Evolutionary conservation across 2,113 vertebrate species (phyloP).

Genomic region (Apodemus sylvaticus): DNA sequence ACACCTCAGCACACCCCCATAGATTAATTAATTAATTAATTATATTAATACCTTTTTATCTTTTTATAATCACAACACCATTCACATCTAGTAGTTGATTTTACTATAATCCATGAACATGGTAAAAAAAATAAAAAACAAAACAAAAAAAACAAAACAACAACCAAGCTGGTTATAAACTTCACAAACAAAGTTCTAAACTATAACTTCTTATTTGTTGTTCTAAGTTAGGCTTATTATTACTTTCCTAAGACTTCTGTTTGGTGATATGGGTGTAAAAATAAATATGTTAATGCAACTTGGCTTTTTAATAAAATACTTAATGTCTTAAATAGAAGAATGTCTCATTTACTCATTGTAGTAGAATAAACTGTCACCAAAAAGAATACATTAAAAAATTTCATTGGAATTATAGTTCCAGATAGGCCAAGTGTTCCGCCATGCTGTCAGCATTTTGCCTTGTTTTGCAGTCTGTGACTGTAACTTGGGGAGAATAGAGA

Average conservation of each 20-base stretch:
- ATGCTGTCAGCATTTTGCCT: neutral
- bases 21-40: too few species aligned
- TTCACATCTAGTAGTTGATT: neutral
- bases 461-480: neutral
- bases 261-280: neutral
- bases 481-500: neutral
- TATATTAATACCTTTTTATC: too few species aligned
- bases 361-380: neutral
- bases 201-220: neutral
- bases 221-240: conserved; percentile 7
- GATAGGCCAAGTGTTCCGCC: neutral
- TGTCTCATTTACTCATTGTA: neutral
- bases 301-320: neutral
- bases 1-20: too few species aligned
- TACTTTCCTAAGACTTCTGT: conserved; percentile 8
- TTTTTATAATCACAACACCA: too few species aligned
- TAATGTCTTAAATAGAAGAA: conserved; percentile 10
- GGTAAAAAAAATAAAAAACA: neutral
- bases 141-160: too few species aligned
- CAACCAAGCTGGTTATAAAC: conserved; percentile 31
- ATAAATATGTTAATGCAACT: neutral
- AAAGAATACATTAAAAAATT: conserved; percentile 8
- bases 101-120: neutral
- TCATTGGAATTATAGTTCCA: neutral
- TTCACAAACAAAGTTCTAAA: conserved; percentile 17